phyloP scores from a whole-genome alignment of 1,140 invertebrate genomes.

The Bombus waltoni region DNA sequence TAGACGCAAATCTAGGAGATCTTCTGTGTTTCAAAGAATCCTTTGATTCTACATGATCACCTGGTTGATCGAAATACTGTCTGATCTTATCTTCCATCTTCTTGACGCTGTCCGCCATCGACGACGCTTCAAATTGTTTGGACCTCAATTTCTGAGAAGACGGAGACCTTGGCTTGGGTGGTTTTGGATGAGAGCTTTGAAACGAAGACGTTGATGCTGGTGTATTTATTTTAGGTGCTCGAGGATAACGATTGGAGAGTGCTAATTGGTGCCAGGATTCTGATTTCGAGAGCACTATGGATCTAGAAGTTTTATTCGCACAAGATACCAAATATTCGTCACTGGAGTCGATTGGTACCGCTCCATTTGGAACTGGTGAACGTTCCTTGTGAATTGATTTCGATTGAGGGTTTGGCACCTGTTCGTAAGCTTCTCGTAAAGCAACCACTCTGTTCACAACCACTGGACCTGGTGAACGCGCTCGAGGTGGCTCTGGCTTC shows the following conservation, averaged over 20 bases:
- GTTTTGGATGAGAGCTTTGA: conserved; percentile 74
- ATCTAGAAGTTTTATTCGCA: conserved; percentile 74
- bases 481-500: conserved; percentile 40
- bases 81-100: conserved; percentile 91
- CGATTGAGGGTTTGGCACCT: conserved; percentile 3
- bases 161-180: conserved; percentile 88
- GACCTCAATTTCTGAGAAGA: conserved; percentile 87
- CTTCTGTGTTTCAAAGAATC: conserved; percentile 59
- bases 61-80: conserved; percentile 86
- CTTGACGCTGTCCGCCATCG: conserved; percentile 87
- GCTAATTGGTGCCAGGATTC: conserved; percentile 90
- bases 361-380: conserved; percentile 61
- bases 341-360: conserved; percentile 73
- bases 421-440: conserved; percentile 59
- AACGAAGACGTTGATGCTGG: background rate
- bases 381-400: conserved; percentile 54
- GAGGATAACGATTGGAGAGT: conserved; percentile 71
- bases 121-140: conserved; percentile 89
- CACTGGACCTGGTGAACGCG: conserved; percentile 45
- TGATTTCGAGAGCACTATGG: conserved; percentile 87
- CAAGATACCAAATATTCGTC: conserved; percentile 79
- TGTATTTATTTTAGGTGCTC: conserved; percentile 32
- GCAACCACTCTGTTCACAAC: conserved; percentile 54
- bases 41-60: conserved; percentile 52
- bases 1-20: conserved; percentile 55